Evolutionary conservation across 1,140 invertebrate genomes (phyloP), one percentile per base, ranked within the genome.

Genomic region (Dolichoris vasculosae): DNA sequence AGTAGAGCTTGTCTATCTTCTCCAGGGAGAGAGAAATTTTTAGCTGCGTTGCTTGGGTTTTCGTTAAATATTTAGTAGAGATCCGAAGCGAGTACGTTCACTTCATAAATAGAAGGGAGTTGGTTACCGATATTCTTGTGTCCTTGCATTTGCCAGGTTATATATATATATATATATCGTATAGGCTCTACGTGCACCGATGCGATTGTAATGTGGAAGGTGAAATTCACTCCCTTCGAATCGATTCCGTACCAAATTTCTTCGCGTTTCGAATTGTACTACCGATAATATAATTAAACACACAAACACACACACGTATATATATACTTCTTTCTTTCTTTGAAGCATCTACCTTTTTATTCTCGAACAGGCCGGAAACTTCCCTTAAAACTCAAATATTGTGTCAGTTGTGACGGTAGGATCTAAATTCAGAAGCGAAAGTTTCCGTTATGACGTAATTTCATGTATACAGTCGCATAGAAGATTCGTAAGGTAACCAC

Each of bases 1-100:
- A 80, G 77, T 81, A 26, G 83, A 84, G 30, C 75, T 48, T 7
- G 38, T 17, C 32, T 67, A 8, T 30, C 15, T 59, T 43, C 23
- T 6, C 8, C 35, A 4, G 7, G 30, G 1, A 30, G 55, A 26
- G 59, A 80, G 35, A 30, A 30, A 80, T 46, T 46, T 64, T 17
- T 40, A n/a, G 32, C 9, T 80, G 9, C 32, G 20, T 55, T 55
- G 15, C 2, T 26, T 26, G 9, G 17, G 4, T n/a, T 73, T 40
- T 38, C 26, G 69, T 8, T 32, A 23, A 73, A 73, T 8, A 8
- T 26, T 43, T 43, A 1, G 23, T 35, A 15, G 8, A 2, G 32
- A 69, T 7, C 59, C 59, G 20, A 64, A 7, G 26, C 30, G 30
- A 35, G 4, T 69, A 35, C 38, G 2, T 35, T 9, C 6, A 69